These are phyloP conservation scores for Callorhinus ursinus DNA, from an alignment of 2,113 vertebrate species.

Conservation along the genomic window DNA sequence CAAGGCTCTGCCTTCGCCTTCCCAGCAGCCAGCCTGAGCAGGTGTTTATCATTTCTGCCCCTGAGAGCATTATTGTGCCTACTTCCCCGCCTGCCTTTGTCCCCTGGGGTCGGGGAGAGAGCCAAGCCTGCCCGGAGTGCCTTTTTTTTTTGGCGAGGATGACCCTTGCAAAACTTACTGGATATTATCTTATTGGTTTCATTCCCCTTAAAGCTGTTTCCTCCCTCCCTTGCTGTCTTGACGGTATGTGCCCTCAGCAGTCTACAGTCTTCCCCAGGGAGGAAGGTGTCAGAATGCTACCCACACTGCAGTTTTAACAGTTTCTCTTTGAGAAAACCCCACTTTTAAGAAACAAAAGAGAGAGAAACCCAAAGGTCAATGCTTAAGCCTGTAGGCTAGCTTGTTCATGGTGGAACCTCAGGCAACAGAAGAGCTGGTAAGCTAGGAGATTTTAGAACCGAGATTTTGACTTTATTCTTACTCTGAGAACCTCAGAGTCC, in stretches of 20 bases:
- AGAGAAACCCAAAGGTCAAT: background rate
- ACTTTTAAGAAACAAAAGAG: background rate
- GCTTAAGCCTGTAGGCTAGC: background rate
- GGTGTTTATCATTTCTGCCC: background rate
- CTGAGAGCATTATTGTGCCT: background rate
- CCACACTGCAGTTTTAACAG: background rate
- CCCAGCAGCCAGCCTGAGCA: background rate
- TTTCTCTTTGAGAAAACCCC: background rate
- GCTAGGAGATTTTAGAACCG: background rate
- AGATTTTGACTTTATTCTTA: background rate
- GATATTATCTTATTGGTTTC: background rate
- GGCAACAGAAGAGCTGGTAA: background rate
- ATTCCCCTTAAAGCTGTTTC: background rate
- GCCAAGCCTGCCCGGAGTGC: background rate
- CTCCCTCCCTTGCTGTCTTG: background rate
- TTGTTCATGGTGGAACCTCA: background rate
- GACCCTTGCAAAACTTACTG: background rate
- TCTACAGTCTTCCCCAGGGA: background rate
- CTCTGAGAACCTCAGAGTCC: background rate
- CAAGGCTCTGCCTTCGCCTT: background rate
- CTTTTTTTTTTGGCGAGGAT: background rate
- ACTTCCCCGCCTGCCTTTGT: background rate
- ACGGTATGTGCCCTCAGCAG: background rate
- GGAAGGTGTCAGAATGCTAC: background rate
- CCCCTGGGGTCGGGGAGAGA: background rate